Base-by-base conservation (phyloP, 2,113 vertebrate genomes). In the Esox niger region DNA sequence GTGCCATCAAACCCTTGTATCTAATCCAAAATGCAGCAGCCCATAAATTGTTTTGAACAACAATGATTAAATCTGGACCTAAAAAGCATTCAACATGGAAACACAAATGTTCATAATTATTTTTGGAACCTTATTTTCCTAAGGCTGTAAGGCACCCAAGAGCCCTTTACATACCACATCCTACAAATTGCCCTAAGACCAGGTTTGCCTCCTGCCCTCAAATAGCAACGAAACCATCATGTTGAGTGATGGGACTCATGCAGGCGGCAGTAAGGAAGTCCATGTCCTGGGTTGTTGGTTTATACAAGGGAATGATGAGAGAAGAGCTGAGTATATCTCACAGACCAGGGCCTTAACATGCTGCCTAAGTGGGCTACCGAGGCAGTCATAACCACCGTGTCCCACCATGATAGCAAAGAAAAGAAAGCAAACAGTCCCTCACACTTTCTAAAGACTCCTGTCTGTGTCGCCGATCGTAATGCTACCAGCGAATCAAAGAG, bases 311-410 rank as follows among this genome's bases (percentile, higher is more conserved):
- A 57, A 62, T 70, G 66, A n/a, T n/a, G 63, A 70, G 23, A 55
- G 47, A 61, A 60, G 69, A 60, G 46, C 79, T 82, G 68, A 70
- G 64, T 17, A 82, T 83, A 82, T 84, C 78, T 86, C 79, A 70
- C 23, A 20, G 57, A 31, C 70, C 33, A 55, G 69, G 75, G 73
- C 52, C 76, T 79, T 82, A 85, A 86, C 80, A 79, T n/a, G 69
- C 66, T 58, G 46, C 60, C 60, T 25, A 65, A 61, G 66, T 75
- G 47, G 66, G 78, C 62, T 59, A 74, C 79, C 61, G 62, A 74
- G 70, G 75, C 35, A 68, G 47, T 74, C 30, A n/a, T n/a, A n/a
- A 10, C 69, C 38, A 58, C 33, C 33, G 11, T 13, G 10, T 71
- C 71, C 79, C 58, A 63, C 67, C 25, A 17, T 20, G 13, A 46